phyloP scores from a whole-genome alignment of 2,888 invertebrate genomes.

The Polyommatus iphigenia region DNA sequence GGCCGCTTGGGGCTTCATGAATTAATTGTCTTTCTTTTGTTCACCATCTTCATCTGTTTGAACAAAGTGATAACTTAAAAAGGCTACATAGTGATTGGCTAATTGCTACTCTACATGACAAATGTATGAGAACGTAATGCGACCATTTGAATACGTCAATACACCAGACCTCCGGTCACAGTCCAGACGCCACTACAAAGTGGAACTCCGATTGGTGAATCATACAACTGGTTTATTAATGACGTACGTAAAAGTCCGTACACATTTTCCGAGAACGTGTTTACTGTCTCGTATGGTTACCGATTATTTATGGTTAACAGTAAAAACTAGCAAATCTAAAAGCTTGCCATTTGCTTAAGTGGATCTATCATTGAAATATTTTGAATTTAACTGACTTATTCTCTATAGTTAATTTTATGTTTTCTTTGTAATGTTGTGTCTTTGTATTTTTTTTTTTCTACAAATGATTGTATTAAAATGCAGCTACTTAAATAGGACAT shows the following conservation, averaged over 20 bases:
- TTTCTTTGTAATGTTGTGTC: background rate
- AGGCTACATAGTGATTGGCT: background rate
- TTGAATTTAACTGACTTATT: background rate
- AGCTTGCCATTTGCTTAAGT: background rate
- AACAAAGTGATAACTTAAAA: too few species aligned
- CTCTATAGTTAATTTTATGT: background rate
- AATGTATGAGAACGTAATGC: constrained; percentile 31
- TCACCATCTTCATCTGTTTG: background rate
- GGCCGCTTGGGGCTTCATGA: too few species aligned
- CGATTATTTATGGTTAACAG: constrained; percentile 21
- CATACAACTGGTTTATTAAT: constrained; percentile 51
- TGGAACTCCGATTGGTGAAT: constrained; percentile 53
- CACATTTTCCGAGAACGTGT: constrained; percentile 24
- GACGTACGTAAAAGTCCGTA: constrained; percentile 11
- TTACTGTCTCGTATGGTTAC: constrained; percentile 7
- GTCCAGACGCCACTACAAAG: constrained; percentile 45
- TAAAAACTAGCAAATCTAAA: background rate
- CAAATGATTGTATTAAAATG: background rate
- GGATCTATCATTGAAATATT: background rate
- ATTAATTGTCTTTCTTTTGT: too few species aligned
- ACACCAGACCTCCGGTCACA: constrained; percentile 44
- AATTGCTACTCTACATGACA: background rate
- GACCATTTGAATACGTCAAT: constrained; percentile 42
- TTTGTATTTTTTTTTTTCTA: background rate
- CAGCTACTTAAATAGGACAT: constrained; percentile 31